Percentiles rank a stretch among this genome's conserved stretches.
phyloP scores from a whole-genome alignment of 2,888 invertebrate species.

The Cantharis rufa region DNA sequence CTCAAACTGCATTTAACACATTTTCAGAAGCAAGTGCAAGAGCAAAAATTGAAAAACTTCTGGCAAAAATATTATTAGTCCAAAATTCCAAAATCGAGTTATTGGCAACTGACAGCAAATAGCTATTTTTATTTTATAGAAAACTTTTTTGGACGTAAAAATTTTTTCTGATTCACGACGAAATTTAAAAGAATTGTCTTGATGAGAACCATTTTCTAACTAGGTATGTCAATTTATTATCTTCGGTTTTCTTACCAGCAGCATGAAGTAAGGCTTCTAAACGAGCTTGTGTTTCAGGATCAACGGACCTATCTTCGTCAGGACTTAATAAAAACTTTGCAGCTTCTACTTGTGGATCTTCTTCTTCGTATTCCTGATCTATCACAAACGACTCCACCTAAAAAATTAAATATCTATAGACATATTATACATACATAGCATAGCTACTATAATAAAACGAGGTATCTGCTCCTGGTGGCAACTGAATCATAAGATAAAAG shows the following conservation, averaged over 20 bases:
- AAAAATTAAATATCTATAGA: slow-evolving; percentile 27
- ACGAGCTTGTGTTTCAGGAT: slow-evolving; percentile 86
- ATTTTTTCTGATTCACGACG: neutral
- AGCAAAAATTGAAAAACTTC: no score
- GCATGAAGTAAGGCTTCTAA: slow-evolving; percentile 93
- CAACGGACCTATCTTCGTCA: slow-evolving; percentile 70
- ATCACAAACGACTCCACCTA: slow-evolving; percentile 75
- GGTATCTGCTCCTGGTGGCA: no score
- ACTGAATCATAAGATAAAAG: no score
- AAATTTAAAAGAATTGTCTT: neutral
- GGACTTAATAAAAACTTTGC: slow-evolving; percentile 68
- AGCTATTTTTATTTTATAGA: no score
- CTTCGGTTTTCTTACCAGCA: slow-evolving; percentile 65
- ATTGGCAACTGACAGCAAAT: no score
- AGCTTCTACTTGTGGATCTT: slow-evolving; percentile 64
- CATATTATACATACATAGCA: neutral
- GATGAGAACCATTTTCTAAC: neutral
- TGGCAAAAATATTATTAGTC: no score
- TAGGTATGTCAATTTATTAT: neutral
- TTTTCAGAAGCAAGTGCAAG: no score
- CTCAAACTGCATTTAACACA: no score
- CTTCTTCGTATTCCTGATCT: slow-evolving; percentile 66
- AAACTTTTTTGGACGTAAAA: no score
- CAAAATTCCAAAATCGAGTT: no score
- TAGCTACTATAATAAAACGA: neutral